Evolutionary conservation across 2,113 vertebrate genomes (phyloP), one percentile per base, ranked within the genome.

Genomic region (Rhinolophus sinicus): DNA sequence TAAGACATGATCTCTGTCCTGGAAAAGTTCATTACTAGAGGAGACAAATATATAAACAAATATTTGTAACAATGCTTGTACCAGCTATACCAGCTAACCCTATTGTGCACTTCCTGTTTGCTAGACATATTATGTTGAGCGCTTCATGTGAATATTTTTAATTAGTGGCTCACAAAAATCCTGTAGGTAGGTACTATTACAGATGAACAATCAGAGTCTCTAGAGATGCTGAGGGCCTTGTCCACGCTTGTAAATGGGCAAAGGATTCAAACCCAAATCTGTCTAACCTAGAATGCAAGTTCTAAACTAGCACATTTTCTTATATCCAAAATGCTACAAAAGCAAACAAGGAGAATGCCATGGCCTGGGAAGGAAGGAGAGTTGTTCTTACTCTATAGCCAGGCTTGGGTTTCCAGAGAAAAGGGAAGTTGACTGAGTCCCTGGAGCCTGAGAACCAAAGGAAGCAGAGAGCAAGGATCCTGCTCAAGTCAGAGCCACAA

Each of bases 41-140:
- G 33, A 81, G 22, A 85, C 28, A 88, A 91, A 33, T 70, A 69
- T 14, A 18, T 64, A 78, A 90, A 54, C 64, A 93, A 67, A 93
- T 19, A 92, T 52, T 33, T 70, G 6, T 62, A 60, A 78, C 7
- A 80, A 8, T 50, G 7, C 40, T 5, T 44, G 6, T 44, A 76
- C 70, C 77, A 26, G 3, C n/a, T 58, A 9, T 72, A 50, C 38
- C 50, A 21, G 28, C 56, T 88, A 44, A 56, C 1, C 18, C 44
- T 28, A 28, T 8, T 65, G 38, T 33, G 15, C 8, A 24, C 58
- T 64, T 94, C 47, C n/a, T 90, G 12, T 73, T 77, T 80, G 26
- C 72, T 84, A 56, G 40, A 65, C 33, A 30, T 50, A 50, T 26
- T 26, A 5, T 35, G 40, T 52, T 78, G 28, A 93, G 40, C 16